These are phyloP conservation scores for Mythimna pallens DNA, from an alignment of 2,888 invertebrate genomes.

Conservation along the genomic window DNA sequence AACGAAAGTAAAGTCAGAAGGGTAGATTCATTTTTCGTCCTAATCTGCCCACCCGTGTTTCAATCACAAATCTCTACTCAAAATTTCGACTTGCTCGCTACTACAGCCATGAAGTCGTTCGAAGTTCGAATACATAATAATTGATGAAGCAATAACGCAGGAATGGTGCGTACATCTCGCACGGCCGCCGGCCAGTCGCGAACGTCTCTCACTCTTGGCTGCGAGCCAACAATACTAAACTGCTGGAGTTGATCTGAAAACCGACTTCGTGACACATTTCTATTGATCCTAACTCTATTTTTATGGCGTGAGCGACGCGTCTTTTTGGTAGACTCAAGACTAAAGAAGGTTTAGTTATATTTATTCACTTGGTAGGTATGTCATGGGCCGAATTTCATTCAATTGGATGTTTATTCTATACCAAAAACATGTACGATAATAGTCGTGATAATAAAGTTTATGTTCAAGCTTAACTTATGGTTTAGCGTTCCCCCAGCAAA, in stretches of 20 bases:
- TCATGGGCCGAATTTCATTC: too few species aligned
- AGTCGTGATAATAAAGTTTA: not conserved
- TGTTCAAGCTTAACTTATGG: not conserved
- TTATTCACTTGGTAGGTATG: not conserved
- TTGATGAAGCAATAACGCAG: slow-evolving; percentile 46
- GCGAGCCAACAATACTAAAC: slow-evolving; percentile 49
- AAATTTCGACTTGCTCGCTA: not conserved
- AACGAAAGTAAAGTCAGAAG: not conserved
- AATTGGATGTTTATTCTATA: too few species aligned
- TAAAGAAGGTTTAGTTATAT: slow-evolving; percentile 4
- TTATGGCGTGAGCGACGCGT: slow-evolving; percentile 29
- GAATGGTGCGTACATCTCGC: slow-evolving; percentile 32
- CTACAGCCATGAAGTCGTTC: slow-evolving; percentile 16
- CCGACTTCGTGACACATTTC: slow-evolving; percentile 58
- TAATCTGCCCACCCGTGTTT: not conserved
- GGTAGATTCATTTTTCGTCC: not conserved
- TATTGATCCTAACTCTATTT: slow-evolving; percentile 58
- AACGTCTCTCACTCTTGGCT: slow-evolving; percentile 41
- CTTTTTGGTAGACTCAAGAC: slow-evolving; percentile 5
- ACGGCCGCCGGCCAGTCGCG: slow-evolving; percentile 11
- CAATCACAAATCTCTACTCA: not conserved
- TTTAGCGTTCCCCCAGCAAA: not conserved
- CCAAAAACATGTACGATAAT: not conserved
- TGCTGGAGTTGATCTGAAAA: slow-evolving; percentile 51
- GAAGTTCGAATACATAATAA: slow-evolving; percentile 29